Evolutionary conservation across 2,113 vertebrate genomes (phyloP).

Genomic region (Toxotes jaculatrix): DNA sequence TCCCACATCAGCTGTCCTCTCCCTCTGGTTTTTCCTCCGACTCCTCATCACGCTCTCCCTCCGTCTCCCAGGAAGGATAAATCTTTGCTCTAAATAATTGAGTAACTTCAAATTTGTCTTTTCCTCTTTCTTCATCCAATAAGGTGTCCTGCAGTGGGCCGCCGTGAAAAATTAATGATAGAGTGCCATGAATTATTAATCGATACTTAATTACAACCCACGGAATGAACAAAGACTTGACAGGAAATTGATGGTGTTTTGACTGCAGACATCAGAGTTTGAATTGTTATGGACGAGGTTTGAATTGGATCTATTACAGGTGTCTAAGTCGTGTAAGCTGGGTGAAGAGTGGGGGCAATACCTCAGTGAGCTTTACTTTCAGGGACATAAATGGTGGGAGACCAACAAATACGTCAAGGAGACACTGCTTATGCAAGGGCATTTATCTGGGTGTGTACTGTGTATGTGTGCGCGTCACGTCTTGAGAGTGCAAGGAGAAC

Average conservation of each 20-base stretch:
- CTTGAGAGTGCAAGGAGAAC: not conserved
- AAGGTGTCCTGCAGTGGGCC: conserved; percentile 70
- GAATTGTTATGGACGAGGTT: conserved; percentile 78
- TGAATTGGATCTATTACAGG: conserved; percentile 79
- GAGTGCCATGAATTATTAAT: conserved; percentile 83
- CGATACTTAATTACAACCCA: conserved; percentile 80
- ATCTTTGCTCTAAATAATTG: conserved; percentile 82
- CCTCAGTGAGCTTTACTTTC: conserved; percentile 65
- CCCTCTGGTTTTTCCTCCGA: conserved; percentile 37
- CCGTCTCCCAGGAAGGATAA: conserved; percentile 69
- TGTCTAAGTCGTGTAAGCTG: conserved; percentile 68
- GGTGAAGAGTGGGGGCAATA: conserved; percentile 47
- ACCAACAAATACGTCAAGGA: conserved; percentile 70
- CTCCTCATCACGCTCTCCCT: conserved; percentile 37
- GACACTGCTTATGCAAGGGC: conserved; percentile 47
- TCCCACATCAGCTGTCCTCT: conserved; percentile 52
- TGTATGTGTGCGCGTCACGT: not conserved
- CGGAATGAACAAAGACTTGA: conserved; percentile 63
- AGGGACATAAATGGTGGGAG: conserved; percentile 68
- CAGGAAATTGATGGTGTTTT: conserved; percentile 83
- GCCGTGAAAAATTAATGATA: conserved; percentile 76
- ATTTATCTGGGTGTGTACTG: not conserved
- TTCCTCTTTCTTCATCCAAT: conserved; percentile 77
- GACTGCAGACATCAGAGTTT: conserved; percentile 68
- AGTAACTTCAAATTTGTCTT: conserved; percentile 81